Base-by-base conservation (phyloP, 2,888 invertebrate species). In the Synergus umbraculus region DNA sequence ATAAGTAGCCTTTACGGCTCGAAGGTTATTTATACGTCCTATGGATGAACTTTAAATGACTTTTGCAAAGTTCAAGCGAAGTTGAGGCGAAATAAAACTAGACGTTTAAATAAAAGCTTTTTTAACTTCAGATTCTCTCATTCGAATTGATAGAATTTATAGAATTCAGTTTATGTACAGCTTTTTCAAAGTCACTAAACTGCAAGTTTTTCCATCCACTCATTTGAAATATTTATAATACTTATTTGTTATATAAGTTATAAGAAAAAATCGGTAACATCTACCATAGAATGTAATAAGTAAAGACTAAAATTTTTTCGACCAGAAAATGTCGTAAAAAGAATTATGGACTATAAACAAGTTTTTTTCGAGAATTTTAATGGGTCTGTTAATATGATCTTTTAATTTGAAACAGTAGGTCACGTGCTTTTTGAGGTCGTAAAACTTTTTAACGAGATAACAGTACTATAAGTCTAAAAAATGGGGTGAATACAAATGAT, bases 321-420 rank as follows among this genome's bases (percentile, higher is more conserved):
- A 18, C 22, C 4, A 63, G 63, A 63, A 63, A 63, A 63, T 63
- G 63, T 18, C 63, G 63, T 29, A 22, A 29, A 63, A 63, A 63
- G 63, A 63, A 63, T 63, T 63, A 63, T 63, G 63, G 29, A 12
- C 63, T 29, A 63, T 63, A 63, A 63, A 63, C 63, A 18, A 63
- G 63, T 63, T 63, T 63, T 37, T 63, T 63, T 63, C 29, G 63
- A 13, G 63, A 12, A 18, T 63, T 63, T 63, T 63, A 29, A 63
- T 63, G 5, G 63, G 63, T 29, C 63, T 29, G 29, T 63, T 63
- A 63, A 63, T 63, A 63, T 22, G 63, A 63, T 63, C 63, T 63
- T 63, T 63, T 63, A 63, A 63, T 63, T 63, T 63, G 29, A 63
- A 63, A 63, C 63, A 63, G 63, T 63, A 63, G 63, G 22, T 63